These are phyloP conservation scores for Austrofundulus limnaeus DNA, from an alignment of 2,113 vertebrate genomes.

Conservation along the genomic window DNA sequence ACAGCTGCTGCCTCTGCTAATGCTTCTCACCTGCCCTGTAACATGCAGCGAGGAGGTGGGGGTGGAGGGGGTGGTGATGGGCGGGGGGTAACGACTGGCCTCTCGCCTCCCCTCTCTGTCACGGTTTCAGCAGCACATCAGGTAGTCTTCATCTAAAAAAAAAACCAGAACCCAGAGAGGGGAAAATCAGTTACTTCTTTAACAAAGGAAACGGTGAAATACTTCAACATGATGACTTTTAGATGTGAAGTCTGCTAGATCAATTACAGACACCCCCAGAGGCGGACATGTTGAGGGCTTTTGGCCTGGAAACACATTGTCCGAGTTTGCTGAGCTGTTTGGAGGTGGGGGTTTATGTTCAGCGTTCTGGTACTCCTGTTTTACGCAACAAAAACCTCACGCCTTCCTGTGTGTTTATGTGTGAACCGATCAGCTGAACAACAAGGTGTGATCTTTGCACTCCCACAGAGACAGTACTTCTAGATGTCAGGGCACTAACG, in stretches of 20 bases:
- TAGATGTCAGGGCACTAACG: slow-evolving; percentile 24
- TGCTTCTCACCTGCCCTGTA: slow-evolving; percentile 68
- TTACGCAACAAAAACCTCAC: slow-evolving; percentile 16
- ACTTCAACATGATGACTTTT: slow-evolving; percentile 28
- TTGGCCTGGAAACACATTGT: neutral
- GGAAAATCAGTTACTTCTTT: slow-evolving; percentile 24
- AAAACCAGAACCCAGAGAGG: slow-evolving; percentile 20
- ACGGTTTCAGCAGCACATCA: slow-evolving; percentile 39
- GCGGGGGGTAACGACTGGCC: slow-evolving; percentile 2
- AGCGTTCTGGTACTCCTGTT: neutral
- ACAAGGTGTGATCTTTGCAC: neutral
- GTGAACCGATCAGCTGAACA: neutral
- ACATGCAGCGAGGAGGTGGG: slow-evolving; percentile 25
- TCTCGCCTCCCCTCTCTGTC: slow-evolving; percentile 32
- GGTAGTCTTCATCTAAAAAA: slow-evolving; percentile 32
- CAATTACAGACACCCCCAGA: slow-evolving; percentile 7
- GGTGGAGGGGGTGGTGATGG: neutral
- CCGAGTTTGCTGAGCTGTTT: neutral
- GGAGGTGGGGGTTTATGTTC: neutral
- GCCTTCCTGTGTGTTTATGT: slow-evolving; percentile 1
- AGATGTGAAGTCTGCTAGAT: slow-evolving; percentile 19
- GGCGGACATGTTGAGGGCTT: neutral
- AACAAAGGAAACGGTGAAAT: slow-evolving; percentile 37
- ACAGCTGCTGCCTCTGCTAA: slow-evolving; percentile 57
- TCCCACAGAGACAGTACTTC: neutral